Evolutionary conservation across 2,797 vertebrate genomes (phyloP).

Genomic region (Paedocypris micromegethes): DNA sequence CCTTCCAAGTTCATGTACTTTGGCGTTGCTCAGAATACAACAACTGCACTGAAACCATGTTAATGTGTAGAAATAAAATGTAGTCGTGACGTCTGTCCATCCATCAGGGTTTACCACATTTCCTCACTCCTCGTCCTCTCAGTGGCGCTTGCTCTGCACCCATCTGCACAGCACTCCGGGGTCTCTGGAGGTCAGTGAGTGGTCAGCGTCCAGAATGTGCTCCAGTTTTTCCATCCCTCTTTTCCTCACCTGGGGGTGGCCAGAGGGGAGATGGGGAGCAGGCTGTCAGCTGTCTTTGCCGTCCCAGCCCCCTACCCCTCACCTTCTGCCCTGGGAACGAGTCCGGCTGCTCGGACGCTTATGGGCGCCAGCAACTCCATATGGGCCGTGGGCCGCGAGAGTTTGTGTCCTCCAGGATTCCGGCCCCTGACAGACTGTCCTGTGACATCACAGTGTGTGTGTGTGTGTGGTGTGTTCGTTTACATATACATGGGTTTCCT

Average conservation of each 20-base stretch:
- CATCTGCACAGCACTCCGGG: conserved; percentile 30
- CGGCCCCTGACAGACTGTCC: conserved; percentile 51
- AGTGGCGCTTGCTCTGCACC: conserved; percentile 16
- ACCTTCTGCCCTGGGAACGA: conserved; percentile 77
- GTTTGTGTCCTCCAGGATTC: conserved; percentile 53
- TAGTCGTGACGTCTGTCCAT: background rate
- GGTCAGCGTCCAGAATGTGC: conserved; percentile 36
- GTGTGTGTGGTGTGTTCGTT: conserved; percentile 42
- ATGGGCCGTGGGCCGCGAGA: conserved; percentile 60
- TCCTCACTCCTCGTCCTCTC: conserved; percentile 3
- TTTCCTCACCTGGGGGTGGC: conserved; percentile 42
- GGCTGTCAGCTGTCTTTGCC: conserved; percentile 47
- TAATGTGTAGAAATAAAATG: too few species aligned
- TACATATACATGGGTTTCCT: conserved; percentile 52
- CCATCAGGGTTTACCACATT: conserved; percentile 4
- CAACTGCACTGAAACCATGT: too few species aligned
- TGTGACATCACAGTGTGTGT: conserved; percentile 44
- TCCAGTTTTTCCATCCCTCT: conserved; percentile 35
- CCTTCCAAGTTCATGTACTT: too few species aligned
- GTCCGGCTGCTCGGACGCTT: conserved; percentile 71
- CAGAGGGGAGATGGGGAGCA: conserved; percentile 33
- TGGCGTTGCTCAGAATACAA: too few species aligned
- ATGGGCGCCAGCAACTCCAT: conserved; percentile 76
- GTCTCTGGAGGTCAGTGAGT: conserved; percentile 23
- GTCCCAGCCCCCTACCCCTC: conserved; percentile 57